Evolutionary conservation across 1,140 invertebrate species (phyloP).

Genomic region (Grapholita molesta): DNA sequence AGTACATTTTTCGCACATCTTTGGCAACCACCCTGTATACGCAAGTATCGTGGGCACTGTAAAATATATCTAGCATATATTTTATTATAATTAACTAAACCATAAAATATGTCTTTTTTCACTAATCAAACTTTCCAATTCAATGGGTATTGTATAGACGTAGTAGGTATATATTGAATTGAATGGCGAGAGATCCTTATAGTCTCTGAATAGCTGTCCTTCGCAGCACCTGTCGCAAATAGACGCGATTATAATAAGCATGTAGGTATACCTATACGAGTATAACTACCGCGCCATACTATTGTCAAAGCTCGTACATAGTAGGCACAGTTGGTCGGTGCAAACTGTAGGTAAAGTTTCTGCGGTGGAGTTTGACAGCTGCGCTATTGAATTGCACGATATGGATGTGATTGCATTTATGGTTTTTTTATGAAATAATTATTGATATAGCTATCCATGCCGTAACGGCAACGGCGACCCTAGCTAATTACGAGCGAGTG

Average conservation of each 20-base stretch:
- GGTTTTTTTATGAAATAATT: too few relatives aligned
- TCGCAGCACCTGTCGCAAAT: constrained; percentile 2
- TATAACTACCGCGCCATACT: background rate
- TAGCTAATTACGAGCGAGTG: too few relatives aligned
- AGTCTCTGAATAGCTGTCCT: constrained; percentile 6
- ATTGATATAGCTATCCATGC: too few relatives aligned
- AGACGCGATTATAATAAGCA: background rate
- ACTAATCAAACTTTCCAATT: background rate
- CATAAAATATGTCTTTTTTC: too few relatives aligned
- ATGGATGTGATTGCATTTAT: too few relatives aligned
- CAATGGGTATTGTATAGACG: background rate
- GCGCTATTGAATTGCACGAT: background rate
- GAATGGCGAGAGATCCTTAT: constrained; percentile 8
- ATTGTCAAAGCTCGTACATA: background rate
- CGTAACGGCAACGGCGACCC: too few relatives aligned
- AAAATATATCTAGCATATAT: too few relatives aligned
- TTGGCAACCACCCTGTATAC: too few relatives aligned
- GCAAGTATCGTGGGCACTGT: too few relatives aligned
- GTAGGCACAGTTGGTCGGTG: background rate
- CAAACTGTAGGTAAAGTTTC: background rate
- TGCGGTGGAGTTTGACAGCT: background rate
- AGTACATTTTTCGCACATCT: too few relatives aligned
- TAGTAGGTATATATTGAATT: background rate
- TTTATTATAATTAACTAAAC: background rate
- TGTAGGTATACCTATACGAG: too few relatives aligned